phyloP scores from a whole-genome alignment of 2,797 vertebrate genomes.

The Lutjanus campechanus region DNA sequence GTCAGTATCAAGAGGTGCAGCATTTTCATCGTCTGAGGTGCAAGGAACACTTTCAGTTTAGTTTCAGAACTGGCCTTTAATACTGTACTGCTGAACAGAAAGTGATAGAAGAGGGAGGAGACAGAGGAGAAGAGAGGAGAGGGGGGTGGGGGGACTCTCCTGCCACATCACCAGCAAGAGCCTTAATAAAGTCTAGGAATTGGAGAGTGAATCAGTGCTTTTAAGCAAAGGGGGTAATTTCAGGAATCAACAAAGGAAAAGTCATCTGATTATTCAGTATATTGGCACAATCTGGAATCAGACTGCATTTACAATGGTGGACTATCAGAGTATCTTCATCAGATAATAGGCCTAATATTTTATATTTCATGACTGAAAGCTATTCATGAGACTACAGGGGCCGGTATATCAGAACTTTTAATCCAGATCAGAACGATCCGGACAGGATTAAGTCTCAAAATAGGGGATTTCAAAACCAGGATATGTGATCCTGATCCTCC shows the following conservation, averaged over 20 bases:
- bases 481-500: too few relatives aligned
- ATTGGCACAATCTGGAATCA: not conserved
- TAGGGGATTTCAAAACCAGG: too few relatives aligned
- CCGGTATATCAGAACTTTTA: too few relatives aligned
- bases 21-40: conserved; percentile 20
- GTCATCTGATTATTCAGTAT: not conserved
- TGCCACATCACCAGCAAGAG: too few relatives aligned
- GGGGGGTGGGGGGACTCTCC: not conserved
- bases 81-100: not conserved
- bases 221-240: not conserved
- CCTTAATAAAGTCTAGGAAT: not conserved
- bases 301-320: not conserved
- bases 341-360: not conserved
- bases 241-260: not conserved
- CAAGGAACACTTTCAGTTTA: conserved; percentile 29
- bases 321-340: not conserved
- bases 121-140: accelerated
- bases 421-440: too few relatives aligned
- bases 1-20: not conserved
- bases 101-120: not conserved
- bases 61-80: accelerated
- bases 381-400: too few relatives aligned
- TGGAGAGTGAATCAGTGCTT: too few relatives aligned
- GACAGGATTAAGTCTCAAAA: too few relatives aligned
- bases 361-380: not conserved